phyloP scores from a whole-genome alignment of 2,113 vertebrate genomes.

The Brachionichthys hirsutus region DNA sequence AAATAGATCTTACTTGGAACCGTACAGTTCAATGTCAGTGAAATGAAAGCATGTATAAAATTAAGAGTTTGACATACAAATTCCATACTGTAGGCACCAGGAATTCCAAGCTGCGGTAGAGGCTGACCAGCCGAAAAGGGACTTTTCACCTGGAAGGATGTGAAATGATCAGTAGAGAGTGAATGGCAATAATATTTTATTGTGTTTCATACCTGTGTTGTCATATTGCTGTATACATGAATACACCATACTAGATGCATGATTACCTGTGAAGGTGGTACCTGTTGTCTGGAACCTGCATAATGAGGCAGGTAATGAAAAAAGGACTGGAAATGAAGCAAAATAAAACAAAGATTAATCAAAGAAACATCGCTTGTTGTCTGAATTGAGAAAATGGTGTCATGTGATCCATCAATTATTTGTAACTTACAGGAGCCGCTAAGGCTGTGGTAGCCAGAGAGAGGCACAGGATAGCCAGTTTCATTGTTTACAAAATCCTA shows the following conservation, averaged over 20 bases:
- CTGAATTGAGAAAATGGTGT: neutral
- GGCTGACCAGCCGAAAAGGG: slow-evolving; percentile 31
- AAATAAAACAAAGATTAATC: slow-evolving; percentile 6
- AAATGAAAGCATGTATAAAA: neutral
- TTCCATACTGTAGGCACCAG: slow-evolving; percentile 74
- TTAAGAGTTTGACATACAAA: slow-evolving; percentile 58
- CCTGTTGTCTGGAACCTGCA: slow-evolving; percentile 52
- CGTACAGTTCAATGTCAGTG: neutral
- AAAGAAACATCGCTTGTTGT: neutral
- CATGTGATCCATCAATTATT: neutral
- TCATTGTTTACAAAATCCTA: slow-evolving; percentile 58
- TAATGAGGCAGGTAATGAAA: slow-evolving; percentile 72
- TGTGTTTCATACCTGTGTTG: too few species aligned
- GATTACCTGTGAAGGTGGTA: slow-evolving; percentile 61
- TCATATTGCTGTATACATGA: too few species aligned
- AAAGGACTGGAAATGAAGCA: slow-evolving; percentile 50
- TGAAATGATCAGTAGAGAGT: neutral
- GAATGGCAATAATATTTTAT: too few species aligned
- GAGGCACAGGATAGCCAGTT: slow-evolving; percentile 63
- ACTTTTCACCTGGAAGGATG: slow-evolving; percentile 47
- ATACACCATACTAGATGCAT: slow-evolving; percentile 5
- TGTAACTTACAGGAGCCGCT: slow-evolving; percentile 70
- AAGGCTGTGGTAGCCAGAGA: slow-evolving; percentile 65
- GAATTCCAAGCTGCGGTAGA: slow-evolving; percentile 47
- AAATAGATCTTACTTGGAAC: neutral